Evolutionary conservation across 2,888 invertebrate species (phyloP), one percentile per base, ranked within the genome.

Genomic region (Buathra laborator): DNA sequence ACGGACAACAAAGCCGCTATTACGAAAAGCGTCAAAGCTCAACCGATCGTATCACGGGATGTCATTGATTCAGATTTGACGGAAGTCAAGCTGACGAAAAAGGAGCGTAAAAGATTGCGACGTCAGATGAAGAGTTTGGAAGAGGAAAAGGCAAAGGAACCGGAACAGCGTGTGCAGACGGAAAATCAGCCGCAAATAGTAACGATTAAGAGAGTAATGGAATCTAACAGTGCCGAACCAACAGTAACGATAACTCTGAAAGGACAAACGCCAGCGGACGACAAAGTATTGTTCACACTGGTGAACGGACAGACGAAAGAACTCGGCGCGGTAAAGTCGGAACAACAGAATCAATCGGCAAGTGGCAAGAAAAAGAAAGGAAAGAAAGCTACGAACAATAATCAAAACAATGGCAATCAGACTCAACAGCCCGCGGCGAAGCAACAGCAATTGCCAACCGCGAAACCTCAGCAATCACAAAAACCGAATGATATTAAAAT

Each of bases 171-270:
- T 72, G 88, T 87, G 75, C 87, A 86, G 24, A 6, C 86, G 5
- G 91, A 92, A 14, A 90, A 87, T 56, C 92, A 92, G 62, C 91
- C 92, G 5, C 93, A 94, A 80, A 93, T 94, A 46, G 97, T 97
- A 1, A 97, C 97, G 6, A 97, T 97, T 83, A 95, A 96, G 83
- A 94, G 97, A 70, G 96, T 97, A 1, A 96, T 96, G 93, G 95
- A 96, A 87, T 96, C 96, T 7, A 95, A 95, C 89, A 95, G 94
- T 87, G 95, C 95, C 0, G 96, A 96, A 88, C 96, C 97, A 10
- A 96, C 96, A 32, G 97, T 97, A 0, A 97, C 97, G 0, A 97
- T 97, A 70, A 97, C 97, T 0, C 94, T 97, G 44, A 96, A 97
- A 90, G 97, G 97, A 5, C 96, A 96, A 79, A 96, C 96, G 0